phyloP scores from a whole-genome alignment of 2,797 vertebrate genomes.

The Acrocephalus scirpaceus region DNA sequence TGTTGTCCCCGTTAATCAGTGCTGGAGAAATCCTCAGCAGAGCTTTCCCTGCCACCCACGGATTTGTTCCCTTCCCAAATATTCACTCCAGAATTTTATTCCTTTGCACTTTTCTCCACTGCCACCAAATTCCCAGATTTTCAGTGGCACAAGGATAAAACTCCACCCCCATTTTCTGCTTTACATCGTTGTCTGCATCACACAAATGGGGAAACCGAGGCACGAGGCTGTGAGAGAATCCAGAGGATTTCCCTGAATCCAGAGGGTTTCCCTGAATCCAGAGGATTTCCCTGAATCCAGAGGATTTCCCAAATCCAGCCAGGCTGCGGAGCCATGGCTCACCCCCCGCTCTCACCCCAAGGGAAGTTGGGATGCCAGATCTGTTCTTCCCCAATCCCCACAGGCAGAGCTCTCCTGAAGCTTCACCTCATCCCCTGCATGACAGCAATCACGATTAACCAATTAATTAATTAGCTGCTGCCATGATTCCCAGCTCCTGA shows the following conservation, averaged over 20 bases:
- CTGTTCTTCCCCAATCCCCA: background rate
- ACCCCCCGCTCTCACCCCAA: background rate
- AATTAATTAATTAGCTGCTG: background rate
- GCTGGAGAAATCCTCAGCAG: background rate
- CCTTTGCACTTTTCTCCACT: background rate
- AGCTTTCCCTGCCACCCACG: background rate
- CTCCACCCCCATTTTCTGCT: background rate
- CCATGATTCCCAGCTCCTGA: background rate
- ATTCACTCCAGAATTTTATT: rapidly evolving
- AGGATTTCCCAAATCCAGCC: background rate
- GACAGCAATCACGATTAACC: background rate
- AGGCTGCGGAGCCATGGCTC: background rate
- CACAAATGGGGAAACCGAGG: background rate
- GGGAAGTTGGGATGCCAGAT: background rate
- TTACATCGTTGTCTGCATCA: rapidly evolving
- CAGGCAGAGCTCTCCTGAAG: background rate
- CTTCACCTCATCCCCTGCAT: background rate
- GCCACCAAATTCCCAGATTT: background rate
- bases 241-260: too few species aligned
- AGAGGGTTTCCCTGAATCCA: too few species aligned
- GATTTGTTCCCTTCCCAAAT: background rate
- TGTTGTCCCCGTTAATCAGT: background rate
- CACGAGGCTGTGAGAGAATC: rapidly evolving
- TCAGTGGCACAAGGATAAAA: background rate
- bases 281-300: too few species aligned